These are phyloP conservation scores for Cryptocephalus primarius DNA, from an alignment of 2,888 invertebrate genomes.

Conservation along the genomic window DNA sequence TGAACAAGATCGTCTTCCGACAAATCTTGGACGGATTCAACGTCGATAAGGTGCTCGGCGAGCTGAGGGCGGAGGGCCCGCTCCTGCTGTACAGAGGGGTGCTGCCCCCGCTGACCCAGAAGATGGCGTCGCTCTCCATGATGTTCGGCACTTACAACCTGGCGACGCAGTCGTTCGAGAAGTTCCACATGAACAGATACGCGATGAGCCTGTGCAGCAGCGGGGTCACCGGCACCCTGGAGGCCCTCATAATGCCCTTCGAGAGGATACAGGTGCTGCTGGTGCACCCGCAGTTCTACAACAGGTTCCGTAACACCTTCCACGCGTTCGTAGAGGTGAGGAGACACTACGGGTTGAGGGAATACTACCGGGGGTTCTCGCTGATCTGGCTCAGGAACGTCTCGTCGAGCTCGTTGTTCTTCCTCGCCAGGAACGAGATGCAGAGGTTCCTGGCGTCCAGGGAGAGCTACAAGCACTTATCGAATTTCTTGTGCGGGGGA, in stretches of 20 bases:
- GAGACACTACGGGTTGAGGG: slow-evolving; percentile 10
- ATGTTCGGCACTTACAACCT: slow-evolving; percentile 16
- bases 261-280: slow-evolving; percentile 16
- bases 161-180: slow-evolving; percentile 7
- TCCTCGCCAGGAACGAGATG: slow-evolving; percentile 10
- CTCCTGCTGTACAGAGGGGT: slow-evolving; percentile 12
- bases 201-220: slow-evolving; percentile 9
- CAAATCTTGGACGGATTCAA: slow-evolving; percentile 14
- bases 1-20: slow-evolving; percentile 16
- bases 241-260: slow-evolving; percentile 14
- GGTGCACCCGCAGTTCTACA: slow-evolving; percentile 10
- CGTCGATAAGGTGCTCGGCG: slow-evolving; percentile 5
- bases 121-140: slow-evolving; percentile 9
- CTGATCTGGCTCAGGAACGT: slow-evolving; percentile 11
- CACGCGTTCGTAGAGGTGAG: slow-evolving; percentile 8
- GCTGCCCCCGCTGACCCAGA: slow-evolving; percentile 14
- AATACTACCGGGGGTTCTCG: slow-evolving; percentile 15
- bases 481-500: slow-evolving; percentile 13
- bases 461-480: slow-evolving; percentile 4
- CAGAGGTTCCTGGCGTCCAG: slow-evolving; percentile 6
- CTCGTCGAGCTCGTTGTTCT: slow-evolving; percentile 11
- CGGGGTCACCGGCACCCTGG: slow-evolving; percentile 10
- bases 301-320: slow-evolving; percentile 13
- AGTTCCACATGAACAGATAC: slow-evolving; percentile 9
- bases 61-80: slow-evolving; percentile 11